Base-by-base conservation (phyloP, 1,140 invertebrate genomes). In the Galendromus occidentalis region DNA sequence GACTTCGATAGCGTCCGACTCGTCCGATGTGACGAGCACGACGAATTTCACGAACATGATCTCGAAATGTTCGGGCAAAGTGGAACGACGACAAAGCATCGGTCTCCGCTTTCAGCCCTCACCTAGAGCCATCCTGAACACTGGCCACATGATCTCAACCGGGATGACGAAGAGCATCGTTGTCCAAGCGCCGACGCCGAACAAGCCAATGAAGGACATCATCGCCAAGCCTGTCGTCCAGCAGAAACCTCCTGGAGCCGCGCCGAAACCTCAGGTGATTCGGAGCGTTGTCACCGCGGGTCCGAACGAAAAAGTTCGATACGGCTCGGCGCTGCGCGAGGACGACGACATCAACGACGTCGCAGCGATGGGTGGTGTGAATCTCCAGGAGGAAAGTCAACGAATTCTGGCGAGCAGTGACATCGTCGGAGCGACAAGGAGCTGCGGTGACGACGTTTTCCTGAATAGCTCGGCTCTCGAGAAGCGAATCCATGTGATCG, bases 281-380 rank as follows among this genome's bases (percentile, higher is more conserved):
- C 76, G 77, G 42, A 72, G 76, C 65, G 69, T 63, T 0, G 22
- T 66, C 2, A 51, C 39, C 45, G 22, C 47, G 22, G 22, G 42
- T 5, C 22, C 33, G 17, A 41, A 22, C 4, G 64, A 41, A 28
- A 69, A 64, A 44, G 64, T 28, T 44, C 39, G n/a, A 14, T 67
- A 68, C 41, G 28, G 47, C 55, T 68, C 67, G 17, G n/a, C 39
- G 28, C 59, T 66, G 75, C 80, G 85, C 74, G 86, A 84, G 30
- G 89, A 93, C 75, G 90, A 94, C 77, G 90, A 93, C 75, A 95
- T 98, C 69, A 98, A 97, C 73, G 93, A 98, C 80, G 93, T 98
- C 0, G 92, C 93, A 25, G 92, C 92, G 6, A 98, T 98, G 93
- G 93, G 93, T 70, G 93, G 93, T 29, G 92, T 98, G n/a, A 98